phyloP scores from a whole-genome alignment of 1,140 invertebrate species.

The Eubasilissa regina region DNA sequence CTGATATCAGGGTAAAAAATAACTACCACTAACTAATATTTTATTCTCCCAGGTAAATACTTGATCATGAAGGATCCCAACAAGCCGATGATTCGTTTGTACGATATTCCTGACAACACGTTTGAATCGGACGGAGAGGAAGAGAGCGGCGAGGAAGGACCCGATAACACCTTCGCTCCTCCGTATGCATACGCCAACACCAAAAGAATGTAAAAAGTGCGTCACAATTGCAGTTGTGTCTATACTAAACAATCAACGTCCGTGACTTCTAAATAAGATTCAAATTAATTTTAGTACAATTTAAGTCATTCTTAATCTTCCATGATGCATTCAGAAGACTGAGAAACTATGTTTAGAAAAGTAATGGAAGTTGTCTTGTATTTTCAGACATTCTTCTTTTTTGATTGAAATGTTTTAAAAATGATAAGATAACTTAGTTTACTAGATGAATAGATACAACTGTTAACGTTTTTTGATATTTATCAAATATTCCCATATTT shows the following conservation, averaged over 20 bases:
- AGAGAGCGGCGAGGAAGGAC: constrained; percentile 88
- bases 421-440: no score
- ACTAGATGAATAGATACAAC: no score
- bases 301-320: background rate
- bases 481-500: constrained; percentile 22
- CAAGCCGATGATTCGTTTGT: constrained; percentile 96
- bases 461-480: no score
- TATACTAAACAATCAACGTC: background rate
- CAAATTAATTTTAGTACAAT: no score
- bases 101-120: constrained; percentile 98
- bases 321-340: background rate
- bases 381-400: no score
- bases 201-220: constrained; percentile 66
- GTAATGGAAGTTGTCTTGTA: background rate
- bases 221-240: constrained; percentile 13
- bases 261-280: background rate
- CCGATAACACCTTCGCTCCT: constrained; percentile 74
- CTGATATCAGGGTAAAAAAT: background rate
- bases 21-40: constrained; percentile 3
- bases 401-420: no score
- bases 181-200: constrained; percentile 69
- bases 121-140: constrained; percentile 98
- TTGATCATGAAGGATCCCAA: constrained; percentile 99
- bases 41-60: constrained; percentile 78
- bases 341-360: constrained; percentile 3